These are phyloP conservation scores for Ctenosaura bakeri DNA, from an alignment of 2,797 vertebrate genomes.

Conservation along the genomic window DNA sequence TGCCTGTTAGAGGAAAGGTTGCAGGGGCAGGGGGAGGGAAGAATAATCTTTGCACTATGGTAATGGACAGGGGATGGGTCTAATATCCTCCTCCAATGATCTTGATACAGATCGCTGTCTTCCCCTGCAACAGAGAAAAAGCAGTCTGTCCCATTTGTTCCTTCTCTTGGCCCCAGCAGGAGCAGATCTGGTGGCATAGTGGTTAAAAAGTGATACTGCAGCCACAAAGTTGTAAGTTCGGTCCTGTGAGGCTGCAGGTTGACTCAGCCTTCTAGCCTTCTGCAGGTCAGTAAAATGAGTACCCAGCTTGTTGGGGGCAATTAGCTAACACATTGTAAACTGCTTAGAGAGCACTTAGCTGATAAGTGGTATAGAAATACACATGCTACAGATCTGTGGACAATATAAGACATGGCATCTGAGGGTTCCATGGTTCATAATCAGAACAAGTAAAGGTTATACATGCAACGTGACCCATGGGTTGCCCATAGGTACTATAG, in stretches of 20 bases:
- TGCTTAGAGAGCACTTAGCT: too few species aligned
- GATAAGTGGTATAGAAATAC: too few species aligned
- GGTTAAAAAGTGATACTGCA: too few species aligned
- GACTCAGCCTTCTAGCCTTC: too few species aligned
- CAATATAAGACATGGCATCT: neutral
- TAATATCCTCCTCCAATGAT: neutral
- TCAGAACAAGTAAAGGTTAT: neutral
- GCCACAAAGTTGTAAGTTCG: too few species aligned
- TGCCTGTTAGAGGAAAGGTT: neutral
- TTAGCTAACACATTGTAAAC: too few species aligned
- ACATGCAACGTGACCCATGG: neutral
- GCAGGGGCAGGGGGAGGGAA: too few species aligned
- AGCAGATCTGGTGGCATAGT: neutral
- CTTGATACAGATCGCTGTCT: neutral
- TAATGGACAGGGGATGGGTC: neutral
- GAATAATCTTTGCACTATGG: neutral
- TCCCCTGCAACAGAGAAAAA: neutral
- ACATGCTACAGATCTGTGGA: neutral
- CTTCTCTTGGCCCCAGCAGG: neutral
- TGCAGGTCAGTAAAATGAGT: too few species aligned
- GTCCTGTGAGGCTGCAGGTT: too few species aligned
- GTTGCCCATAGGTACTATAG: neutral
- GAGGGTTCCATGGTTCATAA: neutral
- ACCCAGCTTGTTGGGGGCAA: too few species aligned
- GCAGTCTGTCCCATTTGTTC: neutral